Evolutionary conservation across 2,888 invertebrate species (phyloP).

Genomic region (Oxycera nigricornis): DNA sequence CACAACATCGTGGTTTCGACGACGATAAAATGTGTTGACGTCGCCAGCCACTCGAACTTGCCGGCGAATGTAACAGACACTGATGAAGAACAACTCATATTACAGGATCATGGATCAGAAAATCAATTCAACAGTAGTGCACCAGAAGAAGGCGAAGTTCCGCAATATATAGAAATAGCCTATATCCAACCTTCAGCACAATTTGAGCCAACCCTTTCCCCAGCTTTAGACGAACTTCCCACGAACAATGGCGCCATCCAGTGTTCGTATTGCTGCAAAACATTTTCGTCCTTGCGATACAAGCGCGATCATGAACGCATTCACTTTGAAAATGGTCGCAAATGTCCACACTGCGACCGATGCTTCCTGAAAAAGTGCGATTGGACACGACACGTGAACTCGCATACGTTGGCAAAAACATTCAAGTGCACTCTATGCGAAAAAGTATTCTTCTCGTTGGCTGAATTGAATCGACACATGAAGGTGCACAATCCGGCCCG

Average conservation of each 20-base stretch:
- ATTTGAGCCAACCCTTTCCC: neutral
- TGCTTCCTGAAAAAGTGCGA: slow-evolving; percentile 3
- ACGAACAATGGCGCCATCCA: neutral
- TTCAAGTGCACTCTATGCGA: slow-evolving; percentile 19
- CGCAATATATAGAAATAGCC: neutral
- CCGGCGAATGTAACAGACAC: neutral
- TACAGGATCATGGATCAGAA: no score
- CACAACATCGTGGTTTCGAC: neutral
- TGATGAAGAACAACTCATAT: neutral
- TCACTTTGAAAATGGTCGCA: neutral
- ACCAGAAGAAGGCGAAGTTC: neutral
- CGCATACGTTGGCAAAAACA: slow-evolving; percentile 21
- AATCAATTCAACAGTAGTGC: neutral
- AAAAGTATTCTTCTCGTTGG: slow-evolving; percentile 16
- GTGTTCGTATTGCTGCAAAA: slow-evolving; percentile 16
- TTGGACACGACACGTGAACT: slow-evolving; percentile 19
- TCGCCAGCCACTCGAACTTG: no score
- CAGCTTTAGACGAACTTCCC: neutral
- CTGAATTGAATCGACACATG: slow-evolving; percentile 36
- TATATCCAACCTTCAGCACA: neutral
- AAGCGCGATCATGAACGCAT: neutral
- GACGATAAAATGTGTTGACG: no score
- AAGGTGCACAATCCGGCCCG: slow-evolving; percentile 27
- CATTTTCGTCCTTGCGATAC: neutral
- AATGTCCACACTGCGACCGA: slow-evolving; percentile 1